Evolutionary conservation across 2,888 invertebrate genomes (phyloP), one percentile per base, ranked within the genome.

Genomic region (Dromius quadrimaculatus): DNA sequence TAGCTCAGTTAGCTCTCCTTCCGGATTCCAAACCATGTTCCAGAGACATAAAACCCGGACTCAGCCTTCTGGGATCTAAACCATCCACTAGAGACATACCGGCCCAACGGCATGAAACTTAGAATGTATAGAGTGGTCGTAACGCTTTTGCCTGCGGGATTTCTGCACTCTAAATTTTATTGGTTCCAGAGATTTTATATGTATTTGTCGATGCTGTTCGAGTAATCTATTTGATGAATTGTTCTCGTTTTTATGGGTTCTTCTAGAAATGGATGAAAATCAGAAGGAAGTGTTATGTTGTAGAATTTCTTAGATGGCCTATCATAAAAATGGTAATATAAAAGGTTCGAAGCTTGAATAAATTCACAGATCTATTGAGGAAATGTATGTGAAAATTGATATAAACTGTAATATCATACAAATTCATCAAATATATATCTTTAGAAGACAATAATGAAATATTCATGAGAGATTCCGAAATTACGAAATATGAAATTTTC

Each of bases 161-260:
- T 54, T 15, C 2, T 9, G 23, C 20, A 11, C 15, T 11, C 8
- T 13, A 11, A 8, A 28, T 54, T 54, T 50, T 54, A 54, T 54
- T 54, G 50, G 28, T 54, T 45, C 28, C 50, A 28, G 28, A 54
- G 50, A 54, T 54, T 54, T 54, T 54, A 54, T 54, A 54, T 28
- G 50, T 23, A 54, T 54, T 54, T 54, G 28, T 15, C 15, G 32
- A 54, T 28, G 28, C 13, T 54, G 50, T 54, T 54, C 28, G 28
- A 54, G 50, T 54, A 54, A 54, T 32, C 28, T 54, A 32, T 54
- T 54, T 54, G 50, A 54, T 54, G 50, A 54, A 54, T 54, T 54
- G 50, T 54, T 28, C 17, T 28, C 28, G 11, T n/a, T 28, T 54
- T 32, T 54, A 54, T 54, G 8, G 50, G 28, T 54, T 15, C 15